These are phyloP conservation scores for Hydriomena furcata DNA, from an alignment of 2,888 invertebrate genomes.

Conservation along the genomic window DNA sequence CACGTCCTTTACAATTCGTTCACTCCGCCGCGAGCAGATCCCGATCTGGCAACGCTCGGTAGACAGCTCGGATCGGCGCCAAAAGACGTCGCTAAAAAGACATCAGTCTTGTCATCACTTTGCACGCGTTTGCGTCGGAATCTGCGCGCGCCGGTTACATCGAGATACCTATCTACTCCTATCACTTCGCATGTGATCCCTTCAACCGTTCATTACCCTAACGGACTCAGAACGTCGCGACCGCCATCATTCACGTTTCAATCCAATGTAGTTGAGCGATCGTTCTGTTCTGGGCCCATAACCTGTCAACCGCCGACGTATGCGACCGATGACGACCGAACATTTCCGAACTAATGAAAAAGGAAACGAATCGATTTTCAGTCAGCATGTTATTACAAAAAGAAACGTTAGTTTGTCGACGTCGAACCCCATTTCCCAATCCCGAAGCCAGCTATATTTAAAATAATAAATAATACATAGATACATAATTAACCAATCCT, in stretches of 20 bases:
- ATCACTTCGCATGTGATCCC: constrained; percentile 71
- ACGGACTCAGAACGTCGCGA: constrained; percentile 39
- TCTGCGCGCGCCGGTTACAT: constrained; percentile 33
- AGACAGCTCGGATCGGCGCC: constrained; percentile 19
- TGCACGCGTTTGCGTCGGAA: constrained; percentile 6
- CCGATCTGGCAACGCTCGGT: constrained; percentile 4
- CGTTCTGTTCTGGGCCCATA: constrained; percentile 22
- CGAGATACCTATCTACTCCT: constrained; percentile 50
- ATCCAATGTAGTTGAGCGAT: neutral
- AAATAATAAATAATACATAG: constrained; percentile 41
- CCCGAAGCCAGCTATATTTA: constrained; percentile 23
- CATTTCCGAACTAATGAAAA: constrained; percentile 10
- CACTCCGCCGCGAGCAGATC: constrained; percentile 25
- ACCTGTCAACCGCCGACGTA: constrained; percentile 37
- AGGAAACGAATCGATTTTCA: constrained; percentile 27
- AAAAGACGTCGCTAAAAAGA: constrained; percentile 30
- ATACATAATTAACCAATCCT: constrained; percentile 37
- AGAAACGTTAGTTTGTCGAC: constrained; percentile 20
- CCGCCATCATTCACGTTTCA: constrained; percentile 3
- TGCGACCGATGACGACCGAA: constrained; percentile 18
- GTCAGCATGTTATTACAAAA: constrained; percentile 21
- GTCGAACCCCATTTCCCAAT: constrained; percentile 26
- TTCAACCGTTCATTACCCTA: constrained; percentile 72
- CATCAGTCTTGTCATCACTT: constrained; percentile 28
- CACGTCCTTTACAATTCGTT: constrained; percentile 52